Conservation (phyloP, 1,140 invertebrate genomes). For the Dendroctonus ponderosae region DNA sequence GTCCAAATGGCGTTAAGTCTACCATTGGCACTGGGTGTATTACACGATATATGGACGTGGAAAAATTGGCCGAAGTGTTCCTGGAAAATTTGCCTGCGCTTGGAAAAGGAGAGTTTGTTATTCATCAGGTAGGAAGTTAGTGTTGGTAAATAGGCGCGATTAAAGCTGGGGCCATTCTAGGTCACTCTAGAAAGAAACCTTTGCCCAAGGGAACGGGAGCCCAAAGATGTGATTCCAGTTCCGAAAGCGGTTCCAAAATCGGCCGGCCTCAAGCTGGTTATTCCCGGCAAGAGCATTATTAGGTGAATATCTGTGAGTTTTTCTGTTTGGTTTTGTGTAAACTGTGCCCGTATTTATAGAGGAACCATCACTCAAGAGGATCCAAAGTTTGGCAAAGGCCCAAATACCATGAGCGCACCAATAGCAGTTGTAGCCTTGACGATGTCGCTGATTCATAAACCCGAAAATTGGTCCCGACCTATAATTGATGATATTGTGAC, state of each 20-base stretch:
- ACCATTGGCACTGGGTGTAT: constrained; percentile 51
- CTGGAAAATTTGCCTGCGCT: constrained; percentile 45
- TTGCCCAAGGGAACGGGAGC: constrained; percentile 34
- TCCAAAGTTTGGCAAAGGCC: constrained; percentile 51
- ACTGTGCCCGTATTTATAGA: constrained; percentile 35
- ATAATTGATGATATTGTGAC: constrained; percentile 55
- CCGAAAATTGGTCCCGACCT: constrained; percentile 54
- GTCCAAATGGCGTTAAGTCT: constrained; percentile 49
- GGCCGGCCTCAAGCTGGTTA: constrained; percentile 35
- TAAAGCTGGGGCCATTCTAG: neutral
- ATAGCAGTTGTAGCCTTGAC: constrained; percentile 52
- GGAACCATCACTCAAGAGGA: constrained; percentile 48
- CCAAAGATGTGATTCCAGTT: constrained; percentile 25
- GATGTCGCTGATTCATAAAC: constrained; percentile 52
- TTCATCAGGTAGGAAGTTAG: constrained; percentile 42
- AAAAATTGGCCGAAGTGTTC: constrained; percentile 50
- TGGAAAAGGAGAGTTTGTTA: constrained; percentile 47
- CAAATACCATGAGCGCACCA: constrained; percentile 50
- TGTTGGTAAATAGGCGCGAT: neutral
- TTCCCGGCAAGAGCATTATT: constrained; percentile 42
- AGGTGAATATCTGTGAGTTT: constrained; percentile 40
- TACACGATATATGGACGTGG: constrained; percentile 46
- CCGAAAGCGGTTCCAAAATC: constrained; percentile 34
- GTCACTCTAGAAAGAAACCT: constrained; percentile 11
- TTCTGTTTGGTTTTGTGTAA: neutral